Conservation (phyloP, 1,140 invertebrate genomes). For the Drosophila lini region DNA sequence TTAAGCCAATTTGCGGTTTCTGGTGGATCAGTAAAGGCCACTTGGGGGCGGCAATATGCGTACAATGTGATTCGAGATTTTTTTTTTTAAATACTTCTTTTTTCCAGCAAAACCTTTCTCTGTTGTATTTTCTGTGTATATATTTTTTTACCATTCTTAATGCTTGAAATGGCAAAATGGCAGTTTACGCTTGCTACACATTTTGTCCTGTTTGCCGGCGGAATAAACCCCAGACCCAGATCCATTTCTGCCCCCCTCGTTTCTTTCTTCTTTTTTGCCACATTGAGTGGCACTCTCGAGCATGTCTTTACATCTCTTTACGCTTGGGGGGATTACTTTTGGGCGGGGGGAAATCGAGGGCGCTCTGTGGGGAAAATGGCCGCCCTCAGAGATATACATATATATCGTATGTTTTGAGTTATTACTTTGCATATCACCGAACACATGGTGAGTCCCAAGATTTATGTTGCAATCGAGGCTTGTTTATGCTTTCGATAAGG, state of each 20-base stretch:
- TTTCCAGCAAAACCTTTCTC: conserved; percentile 11
- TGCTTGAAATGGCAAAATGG: conserved; percentile 75
- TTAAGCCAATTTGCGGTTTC: conserved; percentile 47
- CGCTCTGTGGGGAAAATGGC: conserved; percentile 50
- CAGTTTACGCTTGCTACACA: conserved; percentile 77
- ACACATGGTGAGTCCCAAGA: conserved; percentile 11
- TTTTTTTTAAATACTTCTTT: conserved; percentile 10
- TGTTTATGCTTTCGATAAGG: conserved; percentile 34
- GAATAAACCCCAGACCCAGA: conserved; percentile 13
- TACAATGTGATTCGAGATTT: conserved; percentile 65
- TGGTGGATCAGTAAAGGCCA: conserved; percentile 26
- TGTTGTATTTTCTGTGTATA: conserved; percentile 3
- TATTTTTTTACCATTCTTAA: conserved; percentile 36
- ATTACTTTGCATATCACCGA: conserved; percentile 37
- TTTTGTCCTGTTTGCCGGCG: conserved; percentile 60
- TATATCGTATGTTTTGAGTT: conserved; percentile 1
- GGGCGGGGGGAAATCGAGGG: conserved; percentile 4
- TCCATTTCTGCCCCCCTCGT: conserved; percentile 12
- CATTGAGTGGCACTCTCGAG: conserved; percentile 76
- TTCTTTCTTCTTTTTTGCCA: conserved; percentile 33
- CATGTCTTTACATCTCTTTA: conserved; percentile 82
- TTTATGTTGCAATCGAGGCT: conserved; percentile 34
- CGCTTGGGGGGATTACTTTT: conserved; percentile 52
- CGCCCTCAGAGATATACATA: conserved; percentile 14
- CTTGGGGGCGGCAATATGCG: conserved; percentile 61